Percentiles rank a stretch among this genome's conserved stretches.
Evolutionary conservation across 2,888 invertebrate species (phyloP).

Genomic region (Tethea ocularis): DNA sequence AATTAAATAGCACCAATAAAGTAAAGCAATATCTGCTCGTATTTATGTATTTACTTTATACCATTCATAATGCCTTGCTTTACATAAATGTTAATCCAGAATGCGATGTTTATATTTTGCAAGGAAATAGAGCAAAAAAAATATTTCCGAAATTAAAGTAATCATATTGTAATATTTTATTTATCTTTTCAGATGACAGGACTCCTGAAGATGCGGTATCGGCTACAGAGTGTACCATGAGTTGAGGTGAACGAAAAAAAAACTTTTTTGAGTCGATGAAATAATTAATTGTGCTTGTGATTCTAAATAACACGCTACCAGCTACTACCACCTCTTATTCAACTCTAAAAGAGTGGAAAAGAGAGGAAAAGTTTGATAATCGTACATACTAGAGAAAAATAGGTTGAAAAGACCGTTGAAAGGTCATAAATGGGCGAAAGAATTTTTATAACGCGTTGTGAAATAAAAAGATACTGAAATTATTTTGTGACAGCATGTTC

Average conservation of each 20-base stretch:
- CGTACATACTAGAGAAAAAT: slow-evolving; percentile 27
- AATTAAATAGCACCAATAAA: background rate
- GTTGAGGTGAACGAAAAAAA: slow-evolving; percentile 56
- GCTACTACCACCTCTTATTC: slow-evolving; percentile 35
- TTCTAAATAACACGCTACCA: slow-evolving; percentile 55
- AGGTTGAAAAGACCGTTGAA: slow-evolving; percentile 42
- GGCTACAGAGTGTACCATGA: slow-evolving; percentile 75
- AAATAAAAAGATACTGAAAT: slow-evolving; percentile 60
- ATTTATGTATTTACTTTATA: background rate
- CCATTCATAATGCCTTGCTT: background rate
- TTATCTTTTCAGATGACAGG: slow-evolving; percentile 77
- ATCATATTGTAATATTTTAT: slow-evolving; percentile 12
- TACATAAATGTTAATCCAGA: background rate
- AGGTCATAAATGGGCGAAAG: slow-evolving; percentile 62
- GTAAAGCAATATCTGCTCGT: background rate
- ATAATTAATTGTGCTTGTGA: slow-evolving; percentile 60
- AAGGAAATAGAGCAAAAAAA: too few species aligned
- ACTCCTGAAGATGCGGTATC: slow-evolving; percentile 69
- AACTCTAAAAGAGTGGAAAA: slow-evolving; percentile 48
- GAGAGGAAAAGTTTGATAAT: slow-evolving; percentile 33
- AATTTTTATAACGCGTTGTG: slow-evolving; percentile 80
- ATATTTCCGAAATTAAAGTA: too few species aligned
- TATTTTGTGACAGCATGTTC: slow-evolving; percentile 63
- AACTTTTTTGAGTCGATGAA: slow-evolving; percentile 39
- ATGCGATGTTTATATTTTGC: background rate